Percentiles rank a stretch among this genome's conserved stretches.
Conservation (phyloP, 2,113 vertebrate genomes). For the Sinocyclocheilus anophthalmus region DNA sequence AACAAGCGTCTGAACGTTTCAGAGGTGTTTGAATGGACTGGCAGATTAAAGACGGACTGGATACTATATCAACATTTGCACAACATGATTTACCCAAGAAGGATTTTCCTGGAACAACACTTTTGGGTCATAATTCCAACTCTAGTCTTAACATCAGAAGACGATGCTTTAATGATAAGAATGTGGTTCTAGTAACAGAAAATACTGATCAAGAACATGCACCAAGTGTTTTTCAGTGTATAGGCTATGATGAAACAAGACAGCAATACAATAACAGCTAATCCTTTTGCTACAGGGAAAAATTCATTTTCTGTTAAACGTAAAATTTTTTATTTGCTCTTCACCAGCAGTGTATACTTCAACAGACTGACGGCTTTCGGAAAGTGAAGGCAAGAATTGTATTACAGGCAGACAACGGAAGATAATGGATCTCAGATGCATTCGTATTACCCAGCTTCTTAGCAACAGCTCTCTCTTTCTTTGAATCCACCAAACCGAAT, state of each 20-base stretch:
- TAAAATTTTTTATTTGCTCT: neutral
- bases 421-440: neutral
- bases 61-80: neutral
- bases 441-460: conserved; percentile 84
- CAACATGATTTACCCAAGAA: neutral
- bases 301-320: neutral
- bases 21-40: neutral
- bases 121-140: neutral
- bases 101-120: neutral
- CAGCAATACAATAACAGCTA: neutral
- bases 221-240: neutral
- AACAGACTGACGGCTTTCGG: neutral
- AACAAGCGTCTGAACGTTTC: neutral
- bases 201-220: neutral
- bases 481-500: conserved; percentile 86
- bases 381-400: neutral
- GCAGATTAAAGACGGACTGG: neutral
- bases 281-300: too few relatives aligned
- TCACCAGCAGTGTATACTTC: neutral
- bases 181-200: neutral
- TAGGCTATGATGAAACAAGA: neutral
- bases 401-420: neutral
- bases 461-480: conserved; percentile 81
- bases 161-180: neutral
- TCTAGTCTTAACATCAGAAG: neutral